phyloP scores from a whole-genome alignment of 2,797 vertebrate genomes.

The Lates japonicus region DNA sequence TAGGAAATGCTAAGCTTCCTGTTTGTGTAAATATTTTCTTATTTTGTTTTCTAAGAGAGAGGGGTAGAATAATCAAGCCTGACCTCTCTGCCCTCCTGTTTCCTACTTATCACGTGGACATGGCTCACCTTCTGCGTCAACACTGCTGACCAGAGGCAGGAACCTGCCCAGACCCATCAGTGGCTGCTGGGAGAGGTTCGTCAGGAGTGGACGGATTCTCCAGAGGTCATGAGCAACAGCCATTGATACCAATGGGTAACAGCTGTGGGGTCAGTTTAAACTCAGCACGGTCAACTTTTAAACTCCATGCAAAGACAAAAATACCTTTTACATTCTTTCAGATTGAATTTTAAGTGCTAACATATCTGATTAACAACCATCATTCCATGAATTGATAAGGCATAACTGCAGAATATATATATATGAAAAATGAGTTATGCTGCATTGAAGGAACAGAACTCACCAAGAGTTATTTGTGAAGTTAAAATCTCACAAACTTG shows the following conservation, averaged over 20 bases:
- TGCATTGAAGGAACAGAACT: conserved; percentile 8
- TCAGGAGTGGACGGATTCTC: conserved; percentile 39
- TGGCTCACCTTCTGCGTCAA: conserved; percentile 29
- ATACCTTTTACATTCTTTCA: conserved; percentile 2
- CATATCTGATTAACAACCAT: neutral
- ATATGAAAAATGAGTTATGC: neutral
- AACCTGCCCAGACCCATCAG: conserved; percentile 21
- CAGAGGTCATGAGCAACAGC: conserved; percentile 44
- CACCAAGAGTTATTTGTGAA: conserved; percentile 13
- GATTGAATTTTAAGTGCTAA: neutral
- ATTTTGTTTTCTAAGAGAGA: conserved; percentile 72
- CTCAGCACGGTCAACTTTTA: neutral
- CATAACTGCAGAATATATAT: conserved; percentile 3
- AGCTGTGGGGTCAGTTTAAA: conserved; percentile 51
- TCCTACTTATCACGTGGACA: conserved; percentile 36
- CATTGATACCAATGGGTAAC: conserved; percentile 56
- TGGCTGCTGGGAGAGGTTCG: conserved; percentile 17
- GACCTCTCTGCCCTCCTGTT: conserved; percentile 67
- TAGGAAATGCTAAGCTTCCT: conserved; percentile 75
- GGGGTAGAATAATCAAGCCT: conserved; percentile 69
- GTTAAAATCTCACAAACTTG: conserved; percentile 17
- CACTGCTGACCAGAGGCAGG: conserved; percentile 15
- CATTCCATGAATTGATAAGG: neutral
- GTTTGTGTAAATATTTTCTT: conserved; percentile 82
- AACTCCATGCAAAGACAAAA: conserved; percentile 17